Conservation (phyloP, 2,888 invertebrate species). For the Poecilobothrus nobilitatus region DNA sequence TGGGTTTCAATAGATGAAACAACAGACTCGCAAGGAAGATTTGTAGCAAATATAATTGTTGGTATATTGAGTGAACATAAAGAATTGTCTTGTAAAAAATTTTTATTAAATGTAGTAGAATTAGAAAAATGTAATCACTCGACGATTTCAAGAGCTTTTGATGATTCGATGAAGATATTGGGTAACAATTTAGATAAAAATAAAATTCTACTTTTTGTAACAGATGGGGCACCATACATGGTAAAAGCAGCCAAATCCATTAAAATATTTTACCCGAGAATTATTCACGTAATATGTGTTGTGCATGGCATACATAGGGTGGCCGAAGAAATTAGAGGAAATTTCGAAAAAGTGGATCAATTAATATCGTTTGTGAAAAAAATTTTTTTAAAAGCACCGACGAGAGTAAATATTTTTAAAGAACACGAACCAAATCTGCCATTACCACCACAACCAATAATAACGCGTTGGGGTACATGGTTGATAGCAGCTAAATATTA, state of each 20-base stretch:
- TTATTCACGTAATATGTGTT: slow-evolving; percentile 14
- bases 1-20: slow-evolving; percentile 11
- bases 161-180: slow-evolving; percentile 10
- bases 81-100: background rate
- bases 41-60: slow-evolving; percentile 8
- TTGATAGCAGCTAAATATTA: slow-evolving; percentile 29
- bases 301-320: slow-evolving; percentile 12
- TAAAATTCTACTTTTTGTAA: slow-evolving; percentile 10
- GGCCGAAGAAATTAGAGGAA: slow-evolving; percentile 11
- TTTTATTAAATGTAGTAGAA: background rate
- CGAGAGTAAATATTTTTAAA: slow-evolving; percentile 10
- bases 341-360: slow-evolving; percentile 10
- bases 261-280: slow-evolving; percentile 13
- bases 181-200: slow-evolving; percentile 15
- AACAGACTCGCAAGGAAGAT: background rate
- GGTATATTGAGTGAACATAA: background rate
- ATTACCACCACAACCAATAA: slow-evolving; percentile 30
- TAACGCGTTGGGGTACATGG: slow-evolving; percentile 34
- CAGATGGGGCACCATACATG: slow-evolving; percentile 16
- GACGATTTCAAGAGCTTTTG: slow-evolving; percentile 14
- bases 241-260: slow-evolving; percentile 12
- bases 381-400: slow-evolving; percentile 13
- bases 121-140: background rate
- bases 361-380: slow-evolving; percentile 12
- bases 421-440: slow-evolving; percentile 11